phyloP scores from a whole-genome alignment of 1,140 invertebrate species.

The Drosophila arawakana region DNA sequence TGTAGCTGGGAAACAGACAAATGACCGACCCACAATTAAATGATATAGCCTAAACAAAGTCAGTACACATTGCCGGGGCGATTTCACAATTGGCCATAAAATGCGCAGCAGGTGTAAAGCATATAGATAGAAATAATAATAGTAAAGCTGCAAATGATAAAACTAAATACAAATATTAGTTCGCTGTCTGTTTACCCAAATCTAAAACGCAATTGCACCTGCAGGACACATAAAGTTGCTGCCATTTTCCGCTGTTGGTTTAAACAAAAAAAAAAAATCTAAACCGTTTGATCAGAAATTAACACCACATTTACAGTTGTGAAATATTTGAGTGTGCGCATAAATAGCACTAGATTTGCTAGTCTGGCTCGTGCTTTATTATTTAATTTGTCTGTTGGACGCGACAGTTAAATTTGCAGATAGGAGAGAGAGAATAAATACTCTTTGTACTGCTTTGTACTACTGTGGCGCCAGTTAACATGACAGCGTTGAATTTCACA shows the following conservation, averaged over 20 bases:
- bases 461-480: constrained; percentile 57
- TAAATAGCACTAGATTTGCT: constrained; percentile 48
- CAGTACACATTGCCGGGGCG: constrained; percentile 5
- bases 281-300: constrained; percentile 48
- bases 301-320: constrained; percentile 63
- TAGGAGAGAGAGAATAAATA: not conserved
- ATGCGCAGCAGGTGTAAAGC: constrained; percentile 30
- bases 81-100: constrained; percentile 14
- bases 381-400: constrained; percentile 29
- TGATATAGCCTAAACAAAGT: not conserved
- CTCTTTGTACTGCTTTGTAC: constrained; percentile 4
- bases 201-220: constrained; percentile 80
- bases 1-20: constrained; percentile 1
- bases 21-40: not conserved
- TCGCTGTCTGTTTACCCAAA: constrained; percentile 8
- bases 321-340: constrained; percentile 31
- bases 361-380: constrained; percentile 43
- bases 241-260: constrained; percentile 36
- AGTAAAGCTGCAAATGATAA: constrained; percentile 22
- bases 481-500: constrained; percentile 69
- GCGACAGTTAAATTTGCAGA: not conserved
- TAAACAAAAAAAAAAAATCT: constrained; percentile 47
- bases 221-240: constrained; percentile 13
- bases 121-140: constrained; percentile 23
- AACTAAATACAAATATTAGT: constrained; percentile 26